Conservation (phyloP, 2,888 invertebrate species). For the Ochropleura leucogaster region DNA sequence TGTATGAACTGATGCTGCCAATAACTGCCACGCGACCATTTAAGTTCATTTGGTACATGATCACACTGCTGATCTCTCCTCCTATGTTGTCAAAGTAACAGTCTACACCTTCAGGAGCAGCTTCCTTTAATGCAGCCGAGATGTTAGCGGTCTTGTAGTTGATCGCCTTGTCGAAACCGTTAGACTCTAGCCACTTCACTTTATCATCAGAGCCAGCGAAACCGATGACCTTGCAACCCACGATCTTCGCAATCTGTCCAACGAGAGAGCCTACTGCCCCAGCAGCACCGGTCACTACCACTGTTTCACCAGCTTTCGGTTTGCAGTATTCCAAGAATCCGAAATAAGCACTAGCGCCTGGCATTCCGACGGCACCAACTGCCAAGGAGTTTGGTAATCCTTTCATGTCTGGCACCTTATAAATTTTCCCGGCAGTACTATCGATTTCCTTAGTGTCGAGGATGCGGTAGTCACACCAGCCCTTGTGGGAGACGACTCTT, state of each 20-base stretch:
- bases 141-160: constrained; percentile 92
- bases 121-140: constrained; percentile 88
- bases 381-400: constrained; percentile 88
- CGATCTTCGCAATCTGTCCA: constrained; percentile 94
- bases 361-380: constrained; percentile 92
- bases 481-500: constrained; percentile 89
- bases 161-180: constrained; percentile 93
- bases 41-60: constrained; percentile 90
- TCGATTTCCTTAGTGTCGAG: constrained; percentile 55
- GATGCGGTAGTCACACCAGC: constrained; percentile 68
- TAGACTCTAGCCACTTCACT: constrained; percentile 87
- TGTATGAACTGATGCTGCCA: constrained; percentile 81
- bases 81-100: constrained; percentile 94
- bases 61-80: constrained; percentile 90
- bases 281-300: constrained; percentile 93
- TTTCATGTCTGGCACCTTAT: constrained; percentile 90
- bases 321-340: constrained; percentile 93
- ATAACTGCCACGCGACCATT: constrained; percentile 90
- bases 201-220: constrained; percentile 90
- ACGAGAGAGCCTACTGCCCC: constrained; percentile 94
- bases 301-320: constrained; percentile 93
- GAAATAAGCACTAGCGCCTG: constrained; percentile 93
- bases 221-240: constrained; percentile 92
- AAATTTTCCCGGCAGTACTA: constrained; percentile 60
- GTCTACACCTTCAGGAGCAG: constrained; percentile 92